Percentiles rank a stretch among this genome's conserved stretches.
These are phyloP conservation scores for Trichopria drosophilae DNA, from an alignment of 2,888 invertebrate genomes.

Conservation along the genomic window DNA sequence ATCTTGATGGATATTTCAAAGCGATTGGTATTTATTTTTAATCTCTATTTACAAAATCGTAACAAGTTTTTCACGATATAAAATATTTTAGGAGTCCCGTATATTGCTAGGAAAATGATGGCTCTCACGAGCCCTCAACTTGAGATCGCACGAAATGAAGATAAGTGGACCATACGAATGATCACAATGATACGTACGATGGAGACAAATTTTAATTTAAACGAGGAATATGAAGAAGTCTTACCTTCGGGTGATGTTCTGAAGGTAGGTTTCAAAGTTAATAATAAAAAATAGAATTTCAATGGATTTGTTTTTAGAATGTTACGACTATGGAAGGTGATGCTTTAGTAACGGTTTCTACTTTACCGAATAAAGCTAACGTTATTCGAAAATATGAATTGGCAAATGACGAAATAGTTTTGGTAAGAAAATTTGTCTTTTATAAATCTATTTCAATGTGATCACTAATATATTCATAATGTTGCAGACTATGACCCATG, in stretches of 20 bases:
- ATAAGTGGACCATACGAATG: constrained; percentile 64
- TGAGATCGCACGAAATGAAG: constrained; percentile 62
- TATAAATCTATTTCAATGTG: constrained; percentile 20
- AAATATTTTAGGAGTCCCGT: constrained; percentile 65
- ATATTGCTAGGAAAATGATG: constrained; percentile 69
- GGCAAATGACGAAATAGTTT: constrained; percentile 50
- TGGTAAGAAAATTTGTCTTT: constrained; percentile 42
- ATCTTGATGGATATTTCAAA: constrained; percentile 68
- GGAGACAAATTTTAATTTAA: constrained; percentile 63
- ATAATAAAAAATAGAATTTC: constrained; percentile 9
- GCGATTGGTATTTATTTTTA: constrained; percentile 61
- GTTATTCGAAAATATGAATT: constrained; percentile 58
- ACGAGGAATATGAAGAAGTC: constrained; percentile 67
- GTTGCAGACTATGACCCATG: constrained; percentile 65
- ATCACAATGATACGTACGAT: constrained; percentile 63
- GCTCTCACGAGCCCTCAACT: constrained; percentile 64
- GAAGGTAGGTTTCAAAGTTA: constrained; percentile 50
- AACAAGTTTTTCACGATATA: background rate
- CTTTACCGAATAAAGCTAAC: constrained; percentile 54
- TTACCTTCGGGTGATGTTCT: constrained; percentile 65
- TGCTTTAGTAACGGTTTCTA: constrained; percentile 54
- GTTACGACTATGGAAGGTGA: constrained; percentile 62
- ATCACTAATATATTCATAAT: constrained; percentile 23
- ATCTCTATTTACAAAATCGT: background rate
- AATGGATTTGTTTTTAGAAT: constrained; percentile 59